Evolutionary conservation across 2,888 invertebrate genomes (phyloP), one percentile per base, ranked within the genome.

Genomic region (Drosophila maculinotata): DNA sequence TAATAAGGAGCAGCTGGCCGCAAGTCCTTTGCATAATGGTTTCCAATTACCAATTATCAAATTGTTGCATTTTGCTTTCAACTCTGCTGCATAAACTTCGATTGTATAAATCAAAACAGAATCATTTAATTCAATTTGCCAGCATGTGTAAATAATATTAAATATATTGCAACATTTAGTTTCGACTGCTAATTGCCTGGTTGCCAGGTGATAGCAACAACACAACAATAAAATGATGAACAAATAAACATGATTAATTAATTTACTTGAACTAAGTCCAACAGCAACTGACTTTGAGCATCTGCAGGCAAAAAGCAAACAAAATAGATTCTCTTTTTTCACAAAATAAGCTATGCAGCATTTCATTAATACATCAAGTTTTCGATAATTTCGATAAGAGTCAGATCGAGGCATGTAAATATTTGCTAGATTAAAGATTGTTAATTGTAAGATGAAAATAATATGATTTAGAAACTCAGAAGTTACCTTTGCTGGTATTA

Each of bases 11-110:
- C 60, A 56, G 56, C 47, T 57, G 59, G 45, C 71, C 47, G 56
- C 80, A 71, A 59, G 72, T 39, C 58, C 44, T 60, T 47, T 53
- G 39, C 20, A 38, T 44, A 65, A 68, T 58, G 66, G 57, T 30
- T 65, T 64, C 48, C 74, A 82, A 74, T 74, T 77, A 70, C 70
- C 77, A 79, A 79, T 74, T 82, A 82, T 71, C 77, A 60, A 71
- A 60, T 79, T 41, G 54, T 31, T 41, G 41, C 4, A 42, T 36
- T 20, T 28, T 30, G 36, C 12, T n/a, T 26, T 26, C 12, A 51
- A 38, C 7, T 20, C 9, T 14, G 38, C 12, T 14, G 42, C 28
- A 44, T 14, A 33, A 44, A 33, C 15, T 26, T 38, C 12, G 30
- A 15, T 26, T 44, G 38, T n/a, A 59, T 59, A 52, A 59, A 66